Conservation (phyloP, 1,140 invertebrate species). For the Tachypleus tridentatus region DNA sequence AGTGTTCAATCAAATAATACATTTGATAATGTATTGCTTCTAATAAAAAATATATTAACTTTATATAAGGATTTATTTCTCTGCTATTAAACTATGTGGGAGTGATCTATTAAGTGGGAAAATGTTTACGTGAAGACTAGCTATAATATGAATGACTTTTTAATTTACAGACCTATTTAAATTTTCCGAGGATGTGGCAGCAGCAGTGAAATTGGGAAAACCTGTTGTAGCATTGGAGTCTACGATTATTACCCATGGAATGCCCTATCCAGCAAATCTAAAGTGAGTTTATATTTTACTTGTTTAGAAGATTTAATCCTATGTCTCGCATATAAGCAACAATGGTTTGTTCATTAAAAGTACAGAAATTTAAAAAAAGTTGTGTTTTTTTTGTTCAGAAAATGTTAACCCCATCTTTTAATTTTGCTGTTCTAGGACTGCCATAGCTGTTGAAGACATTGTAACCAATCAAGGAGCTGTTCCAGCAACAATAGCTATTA, state of each 20-base stretch:
- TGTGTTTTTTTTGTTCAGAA: too few relatives aligned
- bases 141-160: too few relatives aligned
- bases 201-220: conserved; percentile 41
- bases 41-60: too few relatives aligned
- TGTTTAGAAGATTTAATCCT: too few relatives aligned
- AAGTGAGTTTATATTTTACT: conserved; percentile 33
- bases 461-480: conserved; percentile 58
- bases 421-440: conserved; percentile 45
- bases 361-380: neutral
- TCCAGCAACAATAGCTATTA: conserved; percentile 87
- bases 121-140: too few relatives aligned
- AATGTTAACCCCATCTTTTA: neutral
- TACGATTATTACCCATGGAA: conserved; percentile 96
- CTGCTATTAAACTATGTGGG: too few relatives aligned
- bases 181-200: conserved; percentile 32
- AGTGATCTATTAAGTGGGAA: too few relatives aligned
- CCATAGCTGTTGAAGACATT: conserved; percentile 62
- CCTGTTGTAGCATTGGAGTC: conserved; percentile 91
- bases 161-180: conserved; percentile 11
- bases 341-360: too few relatives aligned
- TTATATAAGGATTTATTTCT: too few relatives aligned
- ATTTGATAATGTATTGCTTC: too few relatives aligned
- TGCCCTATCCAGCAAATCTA: conserved; percentile 89
- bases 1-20: too few relatives aligned
- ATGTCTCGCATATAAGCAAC: too few relatives aligned